Base-by-base conservation (phyloP, 2,888 invertebrate species). In the Lasioglossum calceatum region DNA sequence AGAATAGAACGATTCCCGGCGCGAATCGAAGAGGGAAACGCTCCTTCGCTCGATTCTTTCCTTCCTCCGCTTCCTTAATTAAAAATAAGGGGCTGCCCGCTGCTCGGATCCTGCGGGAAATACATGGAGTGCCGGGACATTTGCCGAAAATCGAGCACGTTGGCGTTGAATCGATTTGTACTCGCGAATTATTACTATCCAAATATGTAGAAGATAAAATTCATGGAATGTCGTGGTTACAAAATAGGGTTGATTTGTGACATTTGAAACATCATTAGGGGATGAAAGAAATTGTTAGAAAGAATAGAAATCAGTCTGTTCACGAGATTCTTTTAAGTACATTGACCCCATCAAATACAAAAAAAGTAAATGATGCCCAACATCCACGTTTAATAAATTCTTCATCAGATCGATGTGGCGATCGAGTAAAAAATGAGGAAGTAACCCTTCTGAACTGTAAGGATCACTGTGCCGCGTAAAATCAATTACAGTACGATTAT, bases 1-100 rank as follows among this genome's bases (percentile, higher is more conserved):
- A 54, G n/a, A 81, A 72, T 64, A 58, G 70, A 80, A 58, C 47
- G 77, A 77, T 70, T 44, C 32, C n/a, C 58, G 27, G 64, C 16
- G 32, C 42, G 42, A 64, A 72, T 76, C 76, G 32, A 36, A 67
- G n/a, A 58, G 76, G 36, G 42, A 27, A 7, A 19, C 36, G 27
- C 44, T 61, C 16, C 16, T 70, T 32, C 50, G 50, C 50, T 19
- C 36, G 73, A 74, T 50, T 36, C 73, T 50, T 36, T n/a, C 61
- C 72, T 14, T 76, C 58, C 50, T 50, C 14, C 36, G 67, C 16
- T 19, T 64, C 27, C 32, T 74, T 73, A 67, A 74, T 64, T 44
- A 58, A 64, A 27, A 16, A 54, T 42, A 39, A 12, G 36, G 42
- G 36, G 27, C 12, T 70, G 42, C 12, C 23, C 23, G 23, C 70